phyloP scores from a whole-genome alignment of 1,140 invertebrate species.

The Orchesella cincta region DNA sequence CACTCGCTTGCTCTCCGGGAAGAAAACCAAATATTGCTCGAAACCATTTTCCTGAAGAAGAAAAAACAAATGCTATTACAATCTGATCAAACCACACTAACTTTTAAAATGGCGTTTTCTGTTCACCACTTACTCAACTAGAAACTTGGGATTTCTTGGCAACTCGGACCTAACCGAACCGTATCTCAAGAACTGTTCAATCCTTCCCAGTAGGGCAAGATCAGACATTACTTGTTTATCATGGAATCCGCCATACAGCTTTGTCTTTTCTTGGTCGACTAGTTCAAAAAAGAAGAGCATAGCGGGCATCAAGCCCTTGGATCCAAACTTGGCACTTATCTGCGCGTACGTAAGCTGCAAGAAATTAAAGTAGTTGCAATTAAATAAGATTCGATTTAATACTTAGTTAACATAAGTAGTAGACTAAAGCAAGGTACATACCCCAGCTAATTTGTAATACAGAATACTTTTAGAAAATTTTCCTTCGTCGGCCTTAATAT shows the following conservation, averaged over 20 bases:
- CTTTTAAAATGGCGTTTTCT: neutral
- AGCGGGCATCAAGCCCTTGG: conserved; percentile 46
- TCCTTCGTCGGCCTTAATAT: conserved; percentile 45
- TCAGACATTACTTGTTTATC: conserved; percentile 46
- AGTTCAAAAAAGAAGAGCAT: conserved; percentile 50
- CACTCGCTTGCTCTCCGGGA: conserved; percentile 34
- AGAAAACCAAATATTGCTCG: conserved; percentile 42
- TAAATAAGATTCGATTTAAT: neutral
- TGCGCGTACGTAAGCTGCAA: conserved; percentile 43
- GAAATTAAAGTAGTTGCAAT: neutral
- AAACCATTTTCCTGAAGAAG: conserved; percentile 40
- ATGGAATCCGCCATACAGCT: conserved; percentile 36
- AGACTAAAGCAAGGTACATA: conserved; percentile 18
- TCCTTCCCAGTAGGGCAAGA: conserved; percentile 38
- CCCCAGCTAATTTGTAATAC: conserved; percentile 50
- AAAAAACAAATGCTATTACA: no score
- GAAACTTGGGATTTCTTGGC: conserved; percentile 37
- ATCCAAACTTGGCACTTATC: conserved; percentile 50
- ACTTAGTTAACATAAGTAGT: neutral
- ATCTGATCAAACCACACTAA: no score
- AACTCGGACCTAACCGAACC: conserved; percentile 7
- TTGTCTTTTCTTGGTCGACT: conserved; percentile 46
- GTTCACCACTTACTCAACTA: conserved; percentile 40
- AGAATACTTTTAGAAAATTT: conserved; percentile 49
- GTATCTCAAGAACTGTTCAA: conserved; percentile 35